A percentile compares a stretch with the other conserved stretches of the same genome.
Evolutionary conservation across 2,113 vertebrate species (phyloP).

Genomic region (Piaya cayana): DNA sequence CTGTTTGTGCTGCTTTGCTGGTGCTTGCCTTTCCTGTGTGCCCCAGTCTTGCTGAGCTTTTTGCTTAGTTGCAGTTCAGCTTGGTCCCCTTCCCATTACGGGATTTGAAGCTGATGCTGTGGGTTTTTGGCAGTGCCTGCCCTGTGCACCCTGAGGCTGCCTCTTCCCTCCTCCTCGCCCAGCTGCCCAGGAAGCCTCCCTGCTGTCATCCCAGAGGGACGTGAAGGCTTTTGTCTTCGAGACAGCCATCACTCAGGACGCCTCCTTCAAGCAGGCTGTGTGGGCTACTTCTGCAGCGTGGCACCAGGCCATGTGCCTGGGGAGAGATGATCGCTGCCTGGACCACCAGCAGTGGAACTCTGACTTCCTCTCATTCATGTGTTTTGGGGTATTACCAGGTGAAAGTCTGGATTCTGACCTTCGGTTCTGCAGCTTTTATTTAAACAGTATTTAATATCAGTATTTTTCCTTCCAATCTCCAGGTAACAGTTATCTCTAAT

Average conservation of each 20-base stretch:
- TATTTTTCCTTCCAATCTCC: background rate
- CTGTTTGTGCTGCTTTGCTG: background rate
- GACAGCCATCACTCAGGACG: background rate
- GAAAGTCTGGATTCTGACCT: background rate
- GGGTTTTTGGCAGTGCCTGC: background rate
- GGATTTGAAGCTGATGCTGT: background rate
- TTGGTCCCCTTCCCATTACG: background rate
- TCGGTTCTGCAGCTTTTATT: background rate
- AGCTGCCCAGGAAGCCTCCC: background rate
- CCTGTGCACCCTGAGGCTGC: rapidly evolving
- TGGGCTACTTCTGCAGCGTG: background rate
- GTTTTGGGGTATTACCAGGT: background rate
- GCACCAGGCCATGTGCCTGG: background rate
- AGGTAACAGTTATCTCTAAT: background rate
- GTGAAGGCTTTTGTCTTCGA: background rate
- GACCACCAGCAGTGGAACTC: background rate
- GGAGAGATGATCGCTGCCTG: background rate
- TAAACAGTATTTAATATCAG: background rate
- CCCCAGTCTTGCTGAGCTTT: background rate
- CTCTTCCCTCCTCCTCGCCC: background rate
- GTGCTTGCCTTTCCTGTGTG: rapidly evolving
- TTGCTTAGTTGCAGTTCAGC: background rate
- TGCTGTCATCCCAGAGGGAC: background rate
- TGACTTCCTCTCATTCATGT: background rate
- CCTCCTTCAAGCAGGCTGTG: background rate